These are phyloP conservation scores for Poicephalus meyeri DNA, from an alignment of 2,113 vertebrate genomes.

Conservation along the genomic window DNA sequence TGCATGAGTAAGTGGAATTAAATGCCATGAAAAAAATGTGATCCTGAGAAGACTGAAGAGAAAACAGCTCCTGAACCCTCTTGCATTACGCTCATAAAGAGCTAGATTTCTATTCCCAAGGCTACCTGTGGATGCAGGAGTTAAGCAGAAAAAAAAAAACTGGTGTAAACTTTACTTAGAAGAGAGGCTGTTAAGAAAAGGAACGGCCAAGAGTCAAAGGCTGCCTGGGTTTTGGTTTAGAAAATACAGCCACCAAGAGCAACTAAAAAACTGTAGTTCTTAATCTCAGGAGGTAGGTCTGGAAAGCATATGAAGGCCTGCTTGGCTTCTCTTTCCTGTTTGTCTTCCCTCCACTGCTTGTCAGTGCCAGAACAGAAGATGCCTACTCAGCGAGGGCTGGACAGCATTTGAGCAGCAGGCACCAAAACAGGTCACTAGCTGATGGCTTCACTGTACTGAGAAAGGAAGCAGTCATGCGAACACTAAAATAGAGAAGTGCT, in stretches of 20 bases:
- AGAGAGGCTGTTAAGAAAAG: not conserved
- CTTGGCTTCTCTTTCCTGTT: not conserved
- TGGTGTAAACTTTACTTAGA: not conserved
- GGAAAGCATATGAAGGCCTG: not conserved
- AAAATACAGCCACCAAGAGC: not conserved
- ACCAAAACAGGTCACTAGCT: not conserved
- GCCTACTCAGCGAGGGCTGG: not conserved
- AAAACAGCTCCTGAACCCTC: not conserved
- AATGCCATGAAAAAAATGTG: not conserved
- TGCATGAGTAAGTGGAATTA: not conserved
- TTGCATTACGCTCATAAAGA: not conserved
- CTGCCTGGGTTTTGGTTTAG: not conserved
- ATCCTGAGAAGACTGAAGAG: not conserved
- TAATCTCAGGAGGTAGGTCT: not conserved
- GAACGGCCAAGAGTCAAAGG: not conserved
- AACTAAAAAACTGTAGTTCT: not conserved
- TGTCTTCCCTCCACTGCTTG: rapidly evolving
- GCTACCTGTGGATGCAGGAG: not conserved
- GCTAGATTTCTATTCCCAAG: not conserved
- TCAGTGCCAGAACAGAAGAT: not conserved
- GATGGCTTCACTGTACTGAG: rapidly evolving
- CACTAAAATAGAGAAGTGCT: not conserved
- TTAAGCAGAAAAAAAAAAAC: not conserved
- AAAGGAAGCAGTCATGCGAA: not conserved
- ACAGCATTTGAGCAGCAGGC: not conserved